Percentiles rank a stretch among this genome's conserved stretches.
These are phyloP conservation scores for Hydroisotoma schaefferi DNA, from an alignment of 2,888 invertebrate species.

Conservation along the genomic window DNA sequence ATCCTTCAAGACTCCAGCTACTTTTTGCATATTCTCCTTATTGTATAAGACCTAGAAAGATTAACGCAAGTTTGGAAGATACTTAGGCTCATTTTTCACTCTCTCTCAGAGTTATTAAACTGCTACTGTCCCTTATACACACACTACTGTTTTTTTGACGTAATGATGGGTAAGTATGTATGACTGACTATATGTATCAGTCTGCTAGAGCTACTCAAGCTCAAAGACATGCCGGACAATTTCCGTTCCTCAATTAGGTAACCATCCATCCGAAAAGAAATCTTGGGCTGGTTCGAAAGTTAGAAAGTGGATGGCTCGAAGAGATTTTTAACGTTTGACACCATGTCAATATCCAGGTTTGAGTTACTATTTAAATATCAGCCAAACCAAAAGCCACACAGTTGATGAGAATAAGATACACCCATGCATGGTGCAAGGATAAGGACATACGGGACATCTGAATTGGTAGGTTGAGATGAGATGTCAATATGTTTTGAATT, in stretches of 20 bases:
- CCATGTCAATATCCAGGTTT: constrained; percentile 14
- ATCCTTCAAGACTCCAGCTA: too few species aligned
- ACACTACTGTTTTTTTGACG: too few species aligned
- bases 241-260: constrained; percentile 17
- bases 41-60: too few species aligned
- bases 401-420: too few species aligned
- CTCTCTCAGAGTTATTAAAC: too few species aligned
- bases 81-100: background rate
- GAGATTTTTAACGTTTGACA: constrained; percentile 15
- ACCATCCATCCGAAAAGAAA: constrained; percentile 7
- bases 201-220: background rate
- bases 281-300: background rate
- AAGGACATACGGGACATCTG: background rate
- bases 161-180: too few species aligned
- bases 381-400: constrained; percentile 11
- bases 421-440: background rate
- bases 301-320: background rate
- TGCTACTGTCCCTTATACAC: too few species aligned
- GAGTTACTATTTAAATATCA: constrained; percentile 6
- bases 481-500: background rate
- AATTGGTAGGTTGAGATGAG: too few species aligned
- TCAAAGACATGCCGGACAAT: constrained; percentile 1
- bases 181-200: too few species aligned
- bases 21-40: background rate
- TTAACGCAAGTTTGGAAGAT: background rate